phyloP scores from a whole-genome alignment of 2,113 vertebrate genomes.

The Podarcis muralis region DNA sequence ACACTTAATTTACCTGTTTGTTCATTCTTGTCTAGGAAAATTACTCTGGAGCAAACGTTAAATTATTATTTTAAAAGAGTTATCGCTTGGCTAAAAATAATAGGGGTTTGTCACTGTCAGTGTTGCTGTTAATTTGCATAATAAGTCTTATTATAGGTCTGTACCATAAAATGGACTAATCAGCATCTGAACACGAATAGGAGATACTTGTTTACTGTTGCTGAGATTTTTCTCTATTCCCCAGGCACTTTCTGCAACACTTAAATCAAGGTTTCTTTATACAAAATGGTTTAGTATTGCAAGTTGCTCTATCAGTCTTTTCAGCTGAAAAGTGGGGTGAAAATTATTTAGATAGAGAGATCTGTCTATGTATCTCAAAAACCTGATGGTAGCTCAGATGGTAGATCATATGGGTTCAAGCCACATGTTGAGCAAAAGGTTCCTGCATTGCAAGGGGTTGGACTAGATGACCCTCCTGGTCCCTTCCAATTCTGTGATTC shows the following conservation, averaged over 20 bases:
- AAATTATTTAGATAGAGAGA: no score
- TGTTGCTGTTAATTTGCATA: neutral
- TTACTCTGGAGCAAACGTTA: neutral
- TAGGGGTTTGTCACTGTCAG: neutral
- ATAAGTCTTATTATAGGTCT: neutral
- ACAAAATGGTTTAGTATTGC: neutral
- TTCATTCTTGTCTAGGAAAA: slow-evolving; percentile 11
- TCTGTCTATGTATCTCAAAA: no score
- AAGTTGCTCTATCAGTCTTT: neutral
- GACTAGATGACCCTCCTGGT: no score
- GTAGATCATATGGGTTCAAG: no score
- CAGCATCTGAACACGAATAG: neutral
- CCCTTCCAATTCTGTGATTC: no score
- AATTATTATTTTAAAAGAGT: neutral
- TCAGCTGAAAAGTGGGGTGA: neutral
- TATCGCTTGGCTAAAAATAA: neutral
- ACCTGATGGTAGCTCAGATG: no score
- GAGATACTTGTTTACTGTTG: no score
- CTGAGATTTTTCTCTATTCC: neutral
- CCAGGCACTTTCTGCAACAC: neutral
- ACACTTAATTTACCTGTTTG: slow-evolving; percentile 9
- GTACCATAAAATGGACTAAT: neutral
- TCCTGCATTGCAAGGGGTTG: no score
- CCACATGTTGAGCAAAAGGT: no score
- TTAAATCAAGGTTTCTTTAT: neutral